Base-by-base conservation (phyloP, 1,140 invertebrate genomes). In the Hermatobates lingyangjiaoensis region DNA sequence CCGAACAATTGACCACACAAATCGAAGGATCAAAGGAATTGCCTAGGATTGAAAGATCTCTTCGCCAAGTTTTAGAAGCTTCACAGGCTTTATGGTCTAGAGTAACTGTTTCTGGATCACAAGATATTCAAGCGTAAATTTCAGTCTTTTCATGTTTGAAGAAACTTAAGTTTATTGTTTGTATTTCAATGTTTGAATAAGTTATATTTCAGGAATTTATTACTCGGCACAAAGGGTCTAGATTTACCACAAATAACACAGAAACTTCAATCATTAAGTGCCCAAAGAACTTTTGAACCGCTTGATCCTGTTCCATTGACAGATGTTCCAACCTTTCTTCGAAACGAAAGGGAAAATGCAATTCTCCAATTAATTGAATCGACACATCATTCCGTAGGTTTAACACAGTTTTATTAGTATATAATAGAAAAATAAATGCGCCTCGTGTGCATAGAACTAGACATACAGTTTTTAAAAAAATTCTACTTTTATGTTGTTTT, bases 281-380 rank as follows among this genome's bases (percentile, higher is more conserved):
- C 87, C 3, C 75, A 81, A 53, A 72, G 79, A 53, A 87, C 86
- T 40, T 89, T 91, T 68, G 87, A 92, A 63, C 83, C 89, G 0
- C 67, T 92, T 27, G 87, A 93, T 68, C 87, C 88, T 1, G 80
- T 90, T 34, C 76, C 79, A 45, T 87, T 93, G 62, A 85, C 84
- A 25, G 89, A 95, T 68, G 83, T 89, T 54, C 73, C 85, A 60
- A 87, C 80, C 59, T 95, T 84, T 66, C 66, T 97, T 2, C 81
- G 80, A 66, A 93, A 93, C 76, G 90, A 95, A 71, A 79, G 86
- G 50, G 86, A 94, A 70, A 95, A 92, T 77, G 87, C 87, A 21
- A 83, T 95, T 60, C 68, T 95, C 3, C 81, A 84, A 23, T 77
- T 90, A 7, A 89, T 94, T 60, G 90, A 94, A 66, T 83, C 90